Evolutionary conservation across 2,113 vertebrate species (phyloP).

Genomic region (Myxocyprinus asiaticus): DNA sequence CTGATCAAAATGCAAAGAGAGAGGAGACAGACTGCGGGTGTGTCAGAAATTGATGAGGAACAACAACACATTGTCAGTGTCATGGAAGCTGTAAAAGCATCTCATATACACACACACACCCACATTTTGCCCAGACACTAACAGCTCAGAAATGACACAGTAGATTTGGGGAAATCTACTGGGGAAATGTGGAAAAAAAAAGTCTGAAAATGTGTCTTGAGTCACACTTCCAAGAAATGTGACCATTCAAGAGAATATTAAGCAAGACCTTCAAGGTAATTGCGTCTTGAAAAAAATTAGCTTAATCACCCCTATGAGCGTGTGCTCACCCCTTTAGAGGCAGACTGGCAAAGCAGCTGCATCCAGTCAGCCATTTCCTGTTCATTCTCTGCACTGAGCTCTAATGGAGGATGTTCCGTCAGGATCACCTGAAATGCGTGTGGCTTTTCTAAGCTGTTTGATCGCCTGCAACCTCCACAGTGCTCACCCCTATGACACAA

Average conservation of each 20-base stretch:
- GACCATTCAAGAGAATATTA: too few relatives aligned
- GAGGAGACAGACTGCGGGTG: not conserved
- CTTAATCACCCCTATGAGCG: not conserved
- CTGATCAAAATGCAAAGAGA: not conserved
- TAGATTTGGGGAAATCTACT: not conserved
- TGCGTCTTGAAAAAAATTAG: not conserved
- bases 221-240: too few relatives aligned
- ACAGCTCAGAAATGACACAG: not conserved
- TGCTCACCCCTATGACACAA: conserved; percentile 84
- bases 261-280: too few relatives aligned
- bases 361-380: conserved; percentile 98
- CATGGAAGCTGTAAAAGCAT: not conserved
- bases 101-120: not conserved
- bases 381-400: conserved; percentile 87
- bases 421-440: conserved; percentile 96
- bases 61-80: not conserved
- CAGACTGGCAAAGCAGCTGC: conserved; percentile 93
- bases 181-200: too few relatives aligned
- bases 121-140: not conserved
- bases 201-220: too few relatives aligned
- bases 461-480: conserved; percentile 92
- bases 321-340: conserved; percentile 91
- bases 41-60: not conserved
- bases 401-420: conserved; percentile 86
- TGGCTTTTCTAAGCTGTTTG: conserved; percentile 87